Base-by-base conservation (phyloP, 2,888 invertebrate genomes). In the Pedicia rivosa region DNA sequence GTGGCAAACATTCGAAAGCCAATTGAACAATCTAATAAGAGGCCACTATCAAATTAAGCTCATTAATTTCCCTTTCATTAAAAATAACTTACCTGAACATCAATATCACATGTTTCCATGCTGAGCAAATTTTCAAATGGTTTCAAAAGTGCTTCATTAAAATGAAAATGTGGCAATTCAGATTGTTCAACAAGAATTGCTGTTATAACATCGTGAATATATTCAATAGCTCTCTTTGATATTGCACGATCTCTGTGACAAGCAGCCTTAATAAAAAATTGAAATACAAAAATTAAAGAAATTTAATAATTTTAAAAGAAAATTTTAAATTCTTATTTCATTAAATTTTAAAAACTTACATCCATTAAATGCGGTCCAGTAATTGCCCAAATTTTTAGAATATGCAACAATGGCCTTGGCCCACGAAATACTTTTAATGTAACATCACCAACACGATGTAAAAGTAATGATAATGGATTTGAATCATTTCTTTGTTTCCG, bases 51-150 rank as follows among this genome's bases (percentile, higher is more conserved):
- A 31, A 31, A 17, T 3, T 17, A 40, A 16, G 13, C 35, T 24
- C 20, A 22, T 35, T 26, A 13, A 22, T 12, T 22, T 5, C 33
- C 27, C 19, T 28, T 28, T 14, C 5, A 22, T 16, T n/a, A n/a
- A 19, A 35, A 38, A 27, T 25, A 29, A 42, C 43, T 48, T 56
- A 78, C 84, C 66, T 91, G 90, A 27, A 92, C 87, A 58, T 95
- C 94, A 40, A 79, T 74, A 57, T 92, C 91, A 56, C 92, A 92
- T 8, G 90, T 67, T 54, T 95, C 94, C 50, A 92, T 70, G 55
- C 91, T 92, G 1, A 95, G 65, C 27, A 95, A 70, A 54, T 91
- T 92, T 61, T 95, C 92, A 55, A 92, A 92, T 0, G 94, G 92
- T 53, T 94, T 92, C 47, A 94, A 75, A 7, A 94, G 65, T 1